A percentile compares a stretch with the other conserved stretches of the same genome.
Evolutionary conservation across 2,888 invertebrate genomes (phyloP).

Genomic region (Schrankia costaestrigalis): DNA sequence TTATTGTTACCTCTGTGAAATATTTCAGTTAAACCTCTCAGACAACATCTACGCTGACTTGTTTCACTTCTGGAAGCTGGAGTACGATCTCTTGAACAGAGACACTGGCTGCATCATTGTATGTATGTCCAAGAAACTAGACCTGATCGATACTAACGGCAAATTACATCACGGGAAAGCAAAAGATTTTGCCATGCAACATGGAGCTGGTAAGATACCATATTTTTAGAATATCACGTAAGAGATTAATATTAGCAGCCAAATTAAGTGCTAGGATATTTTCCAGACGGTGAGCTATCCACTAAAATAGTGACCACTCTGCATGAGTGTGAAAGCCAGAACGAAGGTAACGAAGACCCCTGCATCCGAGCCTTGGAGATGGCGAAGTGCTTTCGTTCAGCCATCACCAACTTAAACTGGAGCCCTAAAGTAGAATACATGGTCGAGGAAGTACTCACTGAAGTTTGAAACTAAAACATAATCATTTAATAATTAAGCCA

Average conservation of each 20-base stretch:
- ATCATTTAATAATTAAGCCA: no score
- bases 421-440: slow-evolving; percentile 52
- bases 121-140: slow-evolving; percentile 55
- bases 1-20: no score
- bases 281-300: slow-evolving; percentile 48
- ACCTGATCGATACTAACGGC: slow-evolving; percentile 42
- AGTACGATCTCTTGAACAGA: slow-evolving; percentile 44
- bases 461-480: slow-evolving; percentile 41
- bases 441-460: slow-evolving; percentile 52
- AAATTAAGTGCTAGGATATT: no score
- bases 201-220: slow-evolving; percentile 56
- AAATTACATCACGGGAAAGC: slow-evolving; percentile 51
- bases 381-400: slow-evolving; percentile 57
- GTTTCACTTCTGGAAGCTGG: slow-evolving; percentile 61
- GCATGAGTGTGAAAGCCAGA: slow-evolving; percentile 50
- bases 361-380: slow-evolving; percentile 54
- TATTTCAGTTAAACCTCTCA: slow-evolving; percentile 44
- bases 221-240: no score
- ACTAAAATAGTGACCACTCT: slow-evolving; percentile 42
- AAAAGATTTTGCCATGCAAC: slow-evolving; percentile 44
- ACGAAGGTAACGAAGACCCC: slow-evolving; percentile 37
- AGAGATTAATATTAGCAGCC: no score
- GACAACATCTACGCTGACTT: slow-evolving; percentile 52
- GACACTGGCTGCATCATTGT: slow-evolving; percentile 55
- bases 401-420: slow-evolving; percentile 55